Base-by-base conservation (phyloP, 2,113 vertebrate genomes). In the Malurus cyaneus region DNA sequence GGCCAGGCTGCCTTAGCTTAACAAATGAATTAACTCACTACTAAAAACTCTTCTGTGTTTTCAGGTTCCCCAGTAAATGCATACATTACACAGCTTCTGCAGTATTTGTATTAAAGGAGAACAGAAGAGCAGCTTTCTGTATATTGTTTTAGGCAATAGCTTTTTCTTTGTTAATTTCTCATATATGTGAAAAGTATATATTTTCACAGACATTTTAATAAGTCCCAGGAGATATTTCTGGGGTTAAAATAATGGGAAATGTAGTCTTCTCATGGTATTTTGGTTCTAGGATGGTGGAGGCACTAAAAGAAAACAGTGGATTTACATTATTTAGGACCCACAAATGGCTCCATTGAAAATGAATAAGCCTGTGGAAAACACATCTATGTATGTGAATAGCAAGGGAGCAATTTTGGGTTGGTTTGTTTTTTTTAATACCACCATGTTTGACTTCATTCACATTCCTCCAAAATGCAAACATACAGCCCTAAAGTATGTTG, bases 191-290 rank as follows among this genome's bases (percentile, higher is more conserved):
- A 61, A 84, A 69, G 26, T 54, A 57, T 88, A 21, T 85, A 18
- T 93, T 94, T 91, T 84, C 70, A 93, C 71, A 91, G 91, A 77
- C 62, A 25, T 92, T 91, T 91, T 89, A 91, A 88, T 91, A 81
- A 91, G 67, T 18, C 66, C 39, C 64, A 50, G 21, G 87, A 89
- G 74, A 80, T 91, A 54, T 56, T 94, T 92, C 87, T 2, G 32
- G 76, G 32, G 42, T 72, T 83, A 79, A 94, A 94, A 83, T 92
- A 96, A 54, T 86, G 93, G 76, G 71, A 86, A 95, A 80, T 52
- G 26, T 53, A 87, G 73, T 73, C 87, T 94, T 96, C 81, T 80
- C 39, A 13, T 92, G 92, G 64, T 83, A 73, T 89, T 90, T 89
- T 94, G 74, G 42, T 91, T 93, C 71, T 82, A 86, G 82, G 34